A percentile compares a stretch with the other conserved stretches of the same genome.
phyloP scores from a whole-genome alignment of 2,888 invertebrate genomes.

The Eueremaeus valkanovi region DNA sequence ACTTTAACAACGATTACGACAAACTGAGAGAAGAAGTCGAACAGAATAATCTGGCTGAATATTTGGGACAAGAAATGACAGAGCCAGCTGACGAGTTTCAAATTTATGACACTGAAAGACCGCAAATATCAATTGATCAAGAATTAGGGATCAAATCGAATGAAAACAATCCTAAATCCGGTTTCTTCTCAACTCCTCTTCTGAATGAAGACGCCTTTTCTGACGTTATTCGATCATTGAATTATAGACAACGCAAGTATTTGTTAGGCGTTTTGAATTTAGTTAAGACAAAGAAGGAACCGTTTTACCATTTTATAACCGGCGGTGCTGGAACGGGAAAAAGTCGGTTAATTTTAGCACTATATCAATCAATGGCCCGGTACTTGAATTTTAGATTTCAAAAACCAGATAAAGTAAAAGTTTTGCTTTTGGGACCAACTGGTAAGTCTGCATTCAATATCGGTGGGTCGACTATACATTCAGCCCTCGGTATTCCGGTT shows the following conservation, averaged over 20 bases:
- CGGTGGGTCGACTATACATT: conserved; percentile 48
- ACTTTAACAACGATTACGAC: no score
- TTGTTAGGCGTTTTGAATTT: not conserved
- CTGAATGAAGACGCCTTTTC: no score
- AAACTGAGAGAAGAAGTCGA: no score
- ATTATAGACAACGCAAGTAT: not conserved
- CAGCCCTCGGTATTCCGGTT: conserved; percentile 45
- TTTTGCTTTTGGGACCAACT: conserved; percentile 46
- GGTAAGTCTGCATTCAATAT: conserved; percentile 49
- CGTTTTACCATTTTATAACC: conserved; percentile 43
- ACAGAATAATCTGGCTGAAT: no score
- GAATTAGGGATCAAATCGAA: no score
- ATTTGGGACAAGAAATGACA: no score
- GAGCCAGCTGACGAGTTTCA: no score
- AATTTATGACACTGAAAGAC: no score
- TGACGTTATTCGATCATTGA: not conserved
- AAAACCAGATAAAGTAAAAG: not conserved
- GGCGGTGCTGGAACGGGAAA: conserved; percentile 48
- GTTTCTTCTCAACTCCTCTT: no score
- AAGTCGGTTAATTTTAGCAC: conserved; percentile 42
- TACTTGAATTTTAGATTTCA: not conserved
- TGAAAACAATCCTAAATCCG: no score
- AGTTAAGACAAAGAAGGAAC: not conserved
- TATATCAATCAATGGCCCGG: conserved; percentile 42
- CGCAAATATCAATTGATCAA: no score